A percentile compares a stretch with the other conserved stretches of the same genome.
phyloP scores from a whole-genome alignment of 2,113 vertebrate genomes.

The Thamnophis sirtalis region DNA sequence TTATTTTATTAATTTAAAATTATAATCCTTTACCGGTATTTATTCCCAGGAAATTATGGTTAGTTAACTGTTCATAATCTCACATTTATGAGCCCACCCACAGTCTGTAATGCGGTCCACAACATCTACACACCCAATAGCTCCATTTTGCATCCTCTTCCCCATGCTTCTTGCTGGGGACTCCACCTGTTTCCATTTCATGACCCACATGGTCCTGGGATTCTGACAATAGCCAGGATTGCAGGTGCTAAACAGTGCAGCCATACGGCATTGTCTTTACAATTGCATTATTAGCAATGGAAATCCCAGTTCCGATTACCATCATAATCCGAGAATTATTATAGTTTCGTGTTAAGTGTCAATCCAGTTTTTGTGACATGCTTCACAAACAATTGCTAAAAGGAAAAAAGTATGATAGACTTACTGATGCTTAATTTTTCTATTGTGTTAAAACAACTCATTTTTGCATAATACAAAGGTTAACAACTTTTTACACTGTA shows the following conservation, averaged over 20 bases:
- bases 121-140: not conserved
- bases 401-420: not conserved
- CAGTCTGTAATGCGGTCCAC: not conserved
- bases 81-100: not conserved
- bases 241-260: not conserved
- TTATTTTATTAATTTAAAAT: not conserved
- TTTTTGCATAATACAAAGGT: not conserved
- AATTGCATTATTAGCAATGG: not conserved
- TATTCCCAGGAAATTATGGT: not conserved
- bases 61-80: not conserved
- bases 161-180: not conserved
- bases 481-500: not conserved
- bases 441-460: not conserved
- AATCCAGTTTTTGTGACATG: not conserved
- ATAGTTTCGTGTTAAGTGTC: not conserved
- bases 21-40: not conserved
- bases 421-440: not conserved
- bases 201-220: not conserved
- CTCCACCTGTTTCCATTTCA: not conserved
- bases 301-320: not conserved
- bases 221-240: not conserved
- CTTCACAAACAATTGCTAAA: not conserved
- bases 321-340: not conserved
- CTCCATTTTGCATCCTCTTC: not conserved
- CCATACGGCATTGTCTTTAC: not conserved